These are phyloP conservation scores for Falco columbarius DNA, from an alignment of 2,797 vertebrate genomes.

Conservation along the genomic window DNA sequence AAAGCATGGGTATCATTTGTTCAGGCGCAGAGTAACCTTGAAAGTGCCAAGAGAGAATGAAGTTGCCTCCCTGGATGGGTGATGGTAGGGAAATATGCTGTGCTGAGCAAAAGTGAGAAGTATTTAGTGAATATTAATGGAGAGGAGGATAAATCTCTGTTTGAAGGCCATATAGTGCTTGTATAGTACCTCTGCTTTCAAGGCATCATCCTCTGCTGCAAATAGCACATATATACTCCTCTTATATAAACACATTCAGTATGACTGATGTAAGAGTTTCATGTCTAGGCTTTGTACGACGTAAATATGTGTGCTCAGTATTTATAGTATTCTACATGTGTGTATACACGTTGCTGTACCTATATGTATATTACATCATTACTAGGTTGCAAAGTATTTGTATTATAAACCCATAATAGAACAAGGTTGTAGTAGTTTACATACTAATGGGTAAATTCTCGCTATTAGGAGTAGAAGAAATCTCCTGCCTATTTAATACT, in stretches of 20 bases:
- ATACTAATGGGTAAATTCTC: not conserved
- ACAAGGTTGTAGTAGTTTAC: not conserved
- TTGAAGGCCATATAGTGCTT: not conserved
- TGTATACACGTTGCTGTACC: not conserved
- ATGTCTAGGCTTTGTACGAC: not conserved
- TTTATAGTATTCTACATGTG: not conserved
- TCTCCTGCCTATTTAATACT: not conserved
- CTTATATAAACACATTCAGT: not conserved
- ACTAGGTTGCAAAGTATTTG: not conserved
- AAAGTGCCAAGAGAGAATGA: not conserved
- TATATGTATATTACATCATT: not conserved
- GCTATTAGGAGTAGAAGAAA: not conserved
- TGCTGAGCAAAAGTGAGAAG: not conserved
- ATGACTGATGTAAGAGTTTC: not conserved
- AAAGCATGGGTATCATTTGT: not conserved
- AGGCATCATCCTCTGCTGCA: not conserved
- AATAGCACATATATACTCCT: not conserved
- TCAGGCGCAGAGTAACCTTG: conserved; percentile 22
- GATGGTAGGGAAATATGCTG: not conserved
- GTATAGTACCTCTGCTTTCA: not conserved
- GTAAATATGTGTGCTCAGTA: not conserved
- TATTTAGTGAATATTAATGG: not conserved
- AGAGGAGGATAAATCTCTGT: not conserved
- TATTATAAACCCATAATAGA: not conserved
- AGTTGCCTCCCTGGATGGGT: not conserved